A percentile compares a stretch with the other conserved stretches of the same genome.
Conservation (phyloP, 2,113 vertebrate species). For the Illadopsis cleaveri region DNA sequence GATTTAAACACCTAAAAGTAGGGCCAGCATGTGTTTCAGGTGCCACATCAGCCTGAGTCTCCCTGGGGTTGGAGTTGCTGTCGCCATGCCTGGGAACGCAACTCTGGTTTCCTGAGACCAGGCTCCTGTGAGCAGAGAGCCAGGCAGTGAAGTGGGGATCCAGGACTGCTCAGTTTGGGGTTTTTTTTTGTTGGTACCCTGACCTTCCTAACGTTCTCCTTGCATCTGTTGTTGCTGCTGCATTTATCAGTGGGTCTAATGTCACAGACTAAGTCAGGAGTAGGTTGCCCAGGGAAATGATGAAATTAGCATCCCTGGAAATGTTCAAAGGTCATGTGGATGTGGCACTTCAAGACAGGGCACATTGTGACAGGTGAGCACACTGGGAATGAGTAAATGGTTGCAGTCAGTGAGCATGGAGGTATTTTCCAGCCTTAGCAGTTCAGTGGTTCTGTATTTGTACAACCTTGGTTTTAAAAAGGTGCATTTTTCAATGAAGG, state of each 20-base stretch:
- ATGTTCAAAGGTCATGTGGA: too few relatives aligned
- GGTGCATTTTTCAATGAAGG: background rate
- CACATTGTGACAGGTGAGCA: background rate
- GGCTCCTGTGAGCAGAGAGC: background rate
- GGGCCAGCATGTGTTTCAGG: accelerated
- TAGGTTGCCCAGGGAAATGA: background rate
- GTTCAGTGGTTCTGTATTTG: background rate
- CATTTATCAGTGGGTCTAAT: background rate
- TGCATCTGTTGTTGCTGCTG: background rate
- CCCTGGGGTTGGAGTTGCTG: accelerated
- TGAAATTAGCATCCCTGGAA: background rate
- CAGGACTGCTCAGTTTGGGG: background rate
- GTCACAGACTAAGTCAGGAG: background rate
- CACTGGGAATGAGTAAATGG: background rate
- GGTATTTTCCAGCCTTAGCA: background rate
- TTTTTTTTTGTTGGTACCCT: accelerated
- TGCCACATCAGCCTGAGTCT: background rate
- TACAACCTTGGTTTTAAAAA: background rate
- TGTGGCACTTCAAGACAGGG: background rate
- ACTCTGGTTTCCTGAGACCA: background rate
- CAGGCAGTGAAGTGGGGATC: background rate
- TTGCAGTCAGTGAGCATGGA: background rate
- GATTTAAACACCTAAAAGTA: background rate
- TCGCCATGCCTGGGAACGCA: background rate
- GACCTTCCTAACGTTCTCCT: background rate